Conservation (phyloP, 2,797 vertebrate genomes). For the Podarcis siculus region DNA sequence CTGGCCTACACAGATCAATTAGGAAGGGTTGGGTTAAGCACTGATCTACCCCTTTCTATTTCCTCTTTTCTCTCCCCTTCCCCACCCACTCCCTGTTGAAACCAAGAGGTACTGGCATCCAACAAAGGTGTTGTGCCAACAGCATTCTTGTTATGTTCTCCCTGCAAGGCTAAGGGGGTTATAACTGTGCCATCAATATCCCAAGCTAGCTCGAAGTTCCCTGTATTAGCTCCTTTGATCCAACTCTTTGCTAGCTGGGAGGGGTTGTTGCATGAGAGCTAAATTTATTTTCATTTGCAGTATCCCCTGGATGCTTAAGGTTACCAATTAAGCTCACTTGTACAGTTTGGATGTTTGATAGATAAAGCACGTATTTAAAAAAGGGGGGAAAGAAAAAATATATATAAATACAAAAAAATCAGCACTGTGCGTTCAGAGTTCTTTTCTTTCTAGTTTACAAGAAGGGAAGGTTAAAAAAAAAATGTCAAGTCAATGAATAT, state of each 20-base stretch:
- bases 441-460: conserved; percentile 77
- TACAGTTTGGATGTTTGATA: conserved; percentile 83
- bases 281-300: conserved; percentile 58
- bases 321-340: conserved; percentile 74
- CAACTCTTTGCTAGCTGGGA: conserved; percentile 42
- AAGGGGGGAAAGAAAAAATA: conserved; percentile 48
- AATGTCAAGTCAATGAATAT: conserved; percentile 85
- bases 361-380: conserved; percentile 78
- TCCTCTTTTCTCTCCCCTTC: rapidly evolving
- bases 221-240: conserved; percentile 18
- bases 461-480: conserved; percentile 79
- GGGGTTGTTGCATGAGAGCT: conserved; percentile 64
- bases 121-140: conserved; percentile 11
- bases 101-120: not conserved
- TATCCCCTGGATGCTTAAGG: conserved; percentile 33
- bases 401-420: conserved; percentile 73
- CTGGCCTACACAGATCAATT: not conserved
- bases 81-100: not conserved
- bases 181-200: conserved; percentile 37
- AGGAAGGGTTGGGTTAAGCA: not conserved
- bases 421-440: conserved; percentile 81
- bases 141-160: not conserved
- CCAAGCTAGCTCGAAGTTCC: conserved; percentile 3
- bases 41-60: not conserved
- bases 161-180: conserved; percentile 18